phyloP scores from a whole-genome alignment of 2,888 invertebrate genomes.

The Onchidella celtica region DNA sequence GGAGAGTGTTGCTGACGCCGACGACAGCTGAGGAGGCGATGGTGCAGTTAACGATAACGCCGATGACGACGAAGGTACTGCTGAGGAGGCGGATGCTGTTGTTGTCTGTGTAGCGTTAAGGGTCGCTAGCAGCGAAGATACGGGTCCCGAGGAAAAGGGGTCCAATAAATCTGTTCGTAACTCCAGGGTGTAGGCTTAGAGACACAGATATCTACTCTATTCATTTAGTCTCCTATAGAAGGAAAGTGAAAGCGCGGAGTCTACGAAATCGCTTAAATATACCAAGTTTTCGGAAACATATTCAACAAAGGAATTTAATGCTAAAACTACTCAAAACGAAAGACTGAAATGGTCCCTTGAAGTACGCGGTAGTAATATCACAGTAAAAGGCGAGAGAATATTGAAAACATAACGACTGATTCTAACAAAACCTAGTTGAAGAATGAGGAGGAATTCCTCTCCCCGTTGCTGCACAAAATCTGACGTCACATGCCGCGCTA shows the following conservation, averaged over 20 bases:
- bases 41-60: not conserved
- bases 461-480: conserved; percentile 6
- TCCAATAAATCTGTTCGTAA: conserved; percentile 19
- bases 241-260: not conserved
- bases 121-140: conserved; percentile 23
- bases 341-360: no score
- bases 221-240: not conserved
- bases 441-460: not conserved
- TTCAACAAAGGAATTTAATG: no score
- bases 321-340: no score
- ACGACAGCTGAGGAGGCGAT: conserved; percentile 5
- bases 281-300: no score
- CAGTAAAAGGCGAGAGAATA: not conserved
- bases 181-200: conserved; percentile 36
- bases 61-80: not conserved
- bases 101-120: not conserved
- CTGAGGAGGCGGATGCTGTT: not conserved
- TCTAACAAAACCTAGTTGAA: not conserved
- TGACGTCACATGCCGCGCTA: conserved; percentile 43
- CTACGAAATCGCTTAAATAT: not conserved
- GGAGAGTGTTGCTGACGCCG: conserved; percentile 40
- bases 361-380: not conserved
- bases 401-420: not conserved
- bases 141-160: conserved; percentile 31
- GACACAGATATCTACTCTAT: not conserved